These are phyloP conservation scores for Cotesia glomerata DNA, from an alignment of 1,140 invertebrate genomes.

Conservation along the genomic window DNA sequence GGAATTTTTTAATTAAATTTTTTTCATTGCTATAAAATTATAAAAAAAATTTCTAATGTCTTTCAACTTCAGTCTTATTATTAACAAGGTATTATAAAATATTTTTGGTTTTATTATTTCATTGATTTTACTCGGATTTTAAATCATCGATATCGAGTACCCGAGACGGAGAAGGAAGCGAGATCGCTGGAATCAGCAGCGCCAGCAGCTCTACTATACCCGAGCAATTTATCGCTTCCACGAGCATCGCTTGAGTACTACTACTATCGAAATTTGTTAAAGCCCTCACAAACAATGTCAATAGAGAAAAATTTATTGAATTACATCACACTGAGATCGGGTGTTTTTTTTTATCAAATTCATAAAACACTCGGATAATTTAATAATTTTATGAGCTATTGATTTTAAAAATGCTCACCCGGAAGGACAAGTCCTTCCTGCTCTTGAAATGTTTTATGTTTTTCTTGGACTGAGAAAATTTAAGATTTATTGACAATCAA, in stretches of 20 bases:
- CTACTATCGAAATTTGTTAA: constrained; percentile 12
- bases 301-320: constrained; percentile 3
- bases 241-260: constrained; percentile 12
- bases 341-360: not conserved
- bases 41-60: not conserved
- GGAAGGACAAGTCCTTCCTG: too few species aligned
- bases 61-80: too few species aligned
- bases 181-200: not conserved
- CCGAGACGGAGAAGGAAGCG: not conserved
- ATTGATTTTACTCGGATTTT: not conserved
- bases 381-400: too few species aligned
- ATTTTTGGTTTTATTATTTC: not conserved
- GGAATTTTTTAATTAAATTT: too few species aligned
- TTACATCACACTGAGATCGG: not conserved
- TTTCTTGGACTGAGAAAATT: too few species aligned
- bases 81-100: too few species aligned
- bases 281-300: constrained; percentile 2
- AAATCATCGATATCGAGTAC: not conserved
- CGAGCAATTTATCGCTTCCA: constrained; percentile 15
- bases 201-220: too few species aligned
- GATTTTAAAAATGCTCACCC: too few species aligned
- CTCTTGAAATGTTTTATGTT: too few species aligned
- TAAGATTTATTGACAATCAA: too few species aligned
- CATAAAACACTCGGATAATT: too few species aligned
- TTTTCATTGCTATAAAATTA: not conserved